phyloP scores from a whole-genome alignment of 1,140 invertebrate genomes.

The Aphis gossypii region DNA sequence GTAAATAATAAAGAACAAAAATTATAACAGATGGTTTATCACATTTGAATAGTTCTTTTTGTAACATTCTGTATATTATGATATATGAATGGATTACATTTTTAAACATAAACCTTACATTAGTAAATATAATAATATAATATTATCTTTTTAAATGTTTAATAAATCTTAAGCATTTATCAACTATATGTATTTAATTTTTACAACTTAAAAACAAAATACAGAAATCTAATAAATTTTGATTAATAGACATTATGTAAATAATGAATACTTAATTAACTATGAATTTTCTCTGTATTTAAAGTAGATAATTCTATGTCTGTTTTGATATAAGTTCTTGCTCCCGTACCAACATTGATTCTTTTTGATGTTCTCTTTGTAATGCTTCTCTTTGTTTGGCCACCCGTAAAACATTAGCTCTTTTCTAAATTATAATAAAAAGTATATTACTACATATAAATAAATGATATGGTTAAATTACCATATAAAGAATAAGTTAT shows the following conservation, averaged over 20 bases:
- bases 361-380: constrained; percentile 51
- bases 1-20: background rate
- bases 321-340: constrained; percentile 53
- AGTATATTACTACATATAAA: background rate
- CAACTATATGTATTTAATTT: background rate
- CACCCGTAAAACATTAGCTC: constrained; percentile 33
- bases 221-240: background rate
- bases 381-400: constrained; percentile 54
- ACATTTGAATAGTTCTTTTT: background rate
- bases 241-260: background rate
- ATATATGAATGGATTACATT: background rate
- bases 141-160: background rate
- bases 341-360: constrained; percentile 47
- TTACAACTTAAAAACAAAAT: background rate
- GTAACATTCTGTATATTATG: background rate
- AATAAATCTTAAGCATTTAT: background rate
- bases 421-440: constrained; percentile 32
- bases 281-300: background rate
- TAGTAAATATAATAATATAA: background rate
- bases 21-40: background rate
- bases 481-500: background rate
- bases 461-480: background rate
- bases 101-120: background rate
- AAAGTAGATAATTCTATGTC: background rate
- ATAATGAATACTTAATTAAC: constrained; percentile 16